Percentiles rank a stretch among this genome's conserved stretches.
These are phyloP conservation scores for Myripristis jacobus DNA, from an alignment of 2,797 vertebrate species.

Conservation along the genomic window DNA sequence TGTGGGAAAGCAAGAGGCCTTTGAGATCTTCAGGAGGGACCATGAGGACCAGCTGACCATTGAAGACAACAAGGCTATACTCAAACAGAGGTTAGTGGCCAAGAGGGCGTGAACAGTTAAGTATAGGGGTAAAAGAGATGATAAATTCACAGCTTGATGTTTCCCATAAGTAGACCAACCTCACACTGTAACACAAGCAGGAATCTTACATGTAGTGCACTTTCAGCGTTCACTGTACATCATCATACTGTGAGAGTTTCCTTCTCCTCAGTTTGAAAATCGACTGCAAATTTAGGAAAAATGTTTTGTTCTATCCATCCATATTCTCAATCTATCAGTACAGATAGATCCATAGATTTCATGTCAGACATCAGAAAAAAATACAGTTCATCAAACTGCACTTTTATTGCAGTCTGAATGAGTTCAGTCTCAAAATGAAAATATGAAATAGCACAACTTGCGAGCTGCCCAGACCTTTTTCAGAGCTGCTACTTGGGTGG, in stretches of 20 bases:
- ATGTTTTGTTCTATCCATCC: neutral
- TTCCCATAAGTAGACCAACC: neutral
- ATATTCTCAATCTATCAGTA: no score
- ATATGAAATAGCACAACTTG: conserved; percentile 1
- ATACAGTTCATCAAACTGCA: neutral
- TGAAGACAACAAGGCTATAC: conserved; percentile 89
- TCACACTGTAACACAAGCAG: neutral
- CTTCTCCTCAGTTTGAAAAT: neutral
- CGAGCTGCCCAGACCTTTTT: neutral
- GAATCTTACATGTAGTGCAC: neutral
- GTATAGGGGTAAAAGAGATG: neutral
- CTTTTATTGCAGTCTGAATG: neutral
- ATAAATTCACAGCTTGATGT: neutral
- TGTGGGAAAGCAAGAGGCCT: conserved; percentile 90
- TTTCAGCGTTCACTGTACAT: neutral
- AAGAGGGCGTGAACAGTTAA: neutral
- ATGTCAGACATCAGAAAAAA: neutral
- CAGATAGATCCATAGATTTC: no score
- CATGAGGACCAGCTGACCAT: conserved; percentile 85
- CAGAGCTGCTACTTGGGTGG: neutral
- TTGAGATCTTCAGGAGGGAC: conserved; percentile 90
- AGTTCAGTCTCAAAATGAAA: neutral
- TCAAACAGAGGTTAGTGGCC: conserved; percentile 88
- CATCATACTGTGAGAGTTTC: neutral
- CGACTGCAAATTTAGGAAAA: neutral